Conservation (phyloP, 2,113 vertebrate species). For the Peucedramus taeniatus region DNA sequence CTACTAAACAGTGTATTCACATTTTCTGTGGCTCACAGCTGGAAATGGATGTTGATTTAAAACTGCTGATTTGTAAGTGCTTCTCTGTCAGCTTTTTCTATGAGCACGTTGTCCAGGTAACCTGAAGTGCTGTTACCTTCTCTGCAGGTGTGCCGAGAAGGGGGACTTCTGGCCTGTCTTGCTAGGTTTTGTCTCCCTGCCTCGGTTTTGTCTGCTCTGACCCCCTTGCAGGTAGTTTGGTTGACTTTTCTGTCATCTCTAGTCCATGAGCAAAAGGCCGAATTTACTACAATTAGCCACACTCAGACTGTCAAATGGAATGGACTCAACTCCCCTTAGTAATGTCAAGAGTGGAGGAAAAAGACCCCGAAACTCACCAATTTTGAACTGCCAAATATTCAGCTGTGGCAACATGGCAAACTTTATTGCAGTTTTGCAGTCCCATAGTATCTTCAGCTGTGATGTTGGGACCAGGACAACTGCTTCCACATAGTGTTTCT, state of each 20-base stretch:
- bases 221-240: not conserved
- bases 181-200: not conserved
- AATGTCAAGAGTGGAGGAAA: not conserved
- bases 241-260: not conserved
- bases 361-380: not conserved
- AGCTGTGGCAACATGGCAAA: not conserved
- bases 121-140: not conserved
- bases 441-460: not conserved
- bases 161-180: not conserved
- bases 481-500: not conserved
- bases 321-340: not conserved
- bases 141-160: not conserved
- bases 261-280: not conserved
- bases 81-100: not conserved
- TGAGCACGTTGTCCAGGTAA: not conserved
- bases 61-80: not conserved
- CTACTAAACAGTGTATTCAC: not conserved
- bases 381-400: not conserved
- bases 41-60: slow-evolving; percentile 10
- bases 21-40: not conserved
- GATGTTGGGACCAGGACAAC: not conserved
- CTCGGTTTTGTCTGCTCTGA: not conserved
- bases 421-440: not conserved
- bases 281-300: not conserved
- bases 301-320: not conserved